These are phyloP conservation scores for Drosophila recens DNA, from an alignment of 2,888 invertebrate species.

Conservation along the genomic window DNA sequence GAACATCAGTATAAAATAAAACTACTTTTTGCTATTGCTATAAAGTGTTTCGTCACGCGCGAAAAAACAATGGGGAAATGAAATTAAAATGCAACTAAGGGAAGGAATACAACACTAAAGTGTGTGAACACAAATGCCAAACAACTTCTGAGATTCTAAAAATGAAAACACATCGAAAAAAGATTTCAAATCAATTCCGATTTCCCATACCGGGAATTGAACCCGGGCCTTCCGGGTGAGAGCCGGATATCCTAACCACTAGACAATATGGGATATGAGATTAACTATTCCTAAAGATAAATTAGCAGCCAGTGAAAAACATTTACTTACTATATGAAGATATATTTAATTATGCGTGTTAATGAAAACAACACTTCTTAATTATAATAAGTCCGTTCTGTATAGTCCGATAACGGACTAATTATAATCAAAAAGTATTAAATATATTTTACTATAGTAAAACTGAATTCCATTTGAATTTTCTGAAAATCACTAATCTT, in stretches of 20 bases:
- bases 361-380: too few relatives aligned
- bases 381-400: too few relatives aligned
- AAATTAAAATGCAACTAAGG: conserved; percentile 7
- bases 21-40: conserved; percentile 9
- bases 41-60: conserved; percentile 28
- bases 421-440: too few relatives aligned
- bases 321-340: too few relatives aligned
- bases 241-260: conserved; percentile 86
- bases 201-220: conserved; percentile 96
- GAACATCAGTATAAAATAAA: conserved; percentile 15
- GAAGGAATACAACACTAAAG: not conserved
- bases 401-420: too few relatives aligned
- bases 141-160: not conserved
- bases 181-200: not conserved
- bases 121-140: not conserved
- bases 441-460: not conserved
- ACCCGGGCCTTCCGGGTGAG: conserved; percentile 89
- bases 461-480: not conserved
- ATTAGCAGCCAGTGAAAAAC: not conserved
- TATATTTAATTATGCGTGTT: too few relatives aligned
- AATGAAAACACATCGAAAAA: not conserved
- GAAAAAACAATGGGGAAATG: conserved; percentile 7
- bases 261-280: conserved; percentile 85
- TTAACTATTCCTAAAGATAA: rapidly evolving
- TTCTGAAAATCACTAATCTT: not conserved